phyloP scores from a whole-genome alignment of 23 tunicate genomes.

The Clavelina lepadiformis region DNA sequence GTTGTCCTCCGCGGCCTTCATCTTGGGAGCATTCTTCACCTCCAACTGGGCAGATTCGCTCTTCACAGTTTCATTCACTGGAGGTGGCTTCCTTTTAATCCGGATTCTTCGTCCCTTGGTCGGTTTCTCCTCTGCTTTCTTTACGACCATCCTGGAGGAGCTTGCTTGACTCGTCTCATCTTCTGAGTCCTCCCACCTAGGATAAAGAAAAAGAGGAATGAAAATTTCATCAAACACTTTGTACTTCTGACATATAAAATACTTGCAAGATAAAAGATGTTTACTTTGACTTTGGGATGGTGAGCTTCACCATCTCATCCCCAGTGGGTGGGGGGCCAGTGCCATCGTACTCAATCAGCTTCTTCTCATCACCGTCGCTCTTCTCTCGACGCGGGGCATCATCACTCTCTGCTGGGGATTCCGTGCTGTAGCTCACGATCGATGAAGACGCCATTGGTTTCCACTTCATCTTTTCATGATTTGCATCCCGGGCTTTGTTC shows the following conservation, averaged over 20 bases:
- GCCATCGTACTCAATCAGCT: constrained; percentile 66
- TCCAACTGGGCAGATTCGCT: not conserved
- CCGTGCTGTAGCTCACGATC: not conserved
- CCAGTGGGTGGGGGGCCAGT: constrained; percentile 71
- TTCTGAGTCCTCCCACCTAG: constrained; percentile 62
- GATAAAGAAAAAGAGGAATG: too few relatives aligned
- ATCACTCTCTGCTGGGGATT: constrained; percentile 3
- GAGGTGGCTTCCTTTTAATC: constrained; percentile 43
- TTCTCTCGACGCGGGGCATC: constrained; percentile 3
- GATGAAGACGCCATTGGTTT: constrained; percentile 1
- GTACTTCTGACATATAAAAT: too few relatives aligned
- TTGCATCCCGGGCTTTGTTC: not conserved
- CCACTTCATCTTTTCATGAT: not conserved
- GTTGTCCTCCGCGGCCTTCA: not conserved
- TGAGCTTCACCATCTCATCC: constrained; percentile 65
- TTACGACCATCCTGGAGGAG: not conserved
- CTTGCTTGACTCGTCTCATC: too few relatives aligned
- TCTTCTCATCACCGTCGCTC: not conserved
- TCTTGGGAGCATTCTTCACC: constrained; percentile 5
- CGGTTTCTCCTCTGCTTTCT: constrained; percentile 3
- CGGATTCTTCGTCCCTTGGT: constrained; percentile 42
- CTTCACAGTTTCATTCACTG: not conserved
- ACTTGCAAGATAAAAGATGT: constrained; percentile 5
- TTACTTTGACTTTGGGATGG: constrained; percentile 77
- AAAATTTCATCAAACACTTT: too few relatives aligned